These are phyloP conservation scores for Cairina moschata DNA, from an alignment of 2,113 vertebrate genomes.

Conservation along the genomic window DNA sequence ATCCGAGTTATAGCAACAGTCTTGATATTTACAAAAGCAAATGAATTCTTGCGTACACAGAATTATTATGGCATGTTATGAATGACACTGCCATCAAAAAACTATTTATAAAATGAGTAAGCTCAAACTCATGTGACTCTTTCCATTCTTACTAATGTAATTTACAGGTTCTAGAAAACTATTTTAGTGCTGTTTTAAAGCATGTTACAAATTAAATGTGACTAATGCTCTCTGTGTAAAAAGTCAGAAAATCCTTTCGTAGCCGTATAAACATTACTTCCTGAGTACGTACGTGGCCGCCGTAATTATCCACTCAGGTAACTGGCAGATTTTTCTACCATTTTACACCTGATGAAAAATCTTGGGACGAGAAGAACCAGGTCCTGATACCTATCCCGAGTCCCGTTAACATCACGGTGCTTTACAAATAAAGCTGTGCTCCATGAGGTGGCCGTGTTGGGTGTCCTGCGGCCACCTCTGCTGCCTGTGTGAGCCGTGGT, in stretches of 20 bases:
- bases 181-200: neutral
- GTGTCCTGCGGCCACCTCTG: neutral
- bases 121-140: neutral
- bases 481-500: neutral
- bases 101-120: neutral
- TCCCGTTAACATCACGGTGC: fast-evolving
- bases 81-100: neutral
- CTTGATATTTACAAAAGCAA: neutral
- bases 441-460: fast-evolving
- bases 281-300: fast-evolving
- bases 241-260: neutral
- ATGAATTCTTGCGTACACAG: neutral
- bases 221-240: neutral
- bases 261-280: neutral
- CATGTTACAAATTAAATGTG: neutral
- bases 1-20: neutral
- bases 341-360: neutral
- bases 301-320: neutral
- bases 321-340: neutral
- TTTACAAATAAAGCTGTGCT: neutral
- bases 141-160: constrained; percentile 31
- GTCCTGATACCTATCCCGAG: neutral
- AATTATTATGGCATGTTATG: neutral
- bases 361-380: neutral
- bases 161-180: constrained; percentile 20